Conservation (phyloP, 2,888 invertebrate species). For the Dromius quadrimaculatus region DNA sequence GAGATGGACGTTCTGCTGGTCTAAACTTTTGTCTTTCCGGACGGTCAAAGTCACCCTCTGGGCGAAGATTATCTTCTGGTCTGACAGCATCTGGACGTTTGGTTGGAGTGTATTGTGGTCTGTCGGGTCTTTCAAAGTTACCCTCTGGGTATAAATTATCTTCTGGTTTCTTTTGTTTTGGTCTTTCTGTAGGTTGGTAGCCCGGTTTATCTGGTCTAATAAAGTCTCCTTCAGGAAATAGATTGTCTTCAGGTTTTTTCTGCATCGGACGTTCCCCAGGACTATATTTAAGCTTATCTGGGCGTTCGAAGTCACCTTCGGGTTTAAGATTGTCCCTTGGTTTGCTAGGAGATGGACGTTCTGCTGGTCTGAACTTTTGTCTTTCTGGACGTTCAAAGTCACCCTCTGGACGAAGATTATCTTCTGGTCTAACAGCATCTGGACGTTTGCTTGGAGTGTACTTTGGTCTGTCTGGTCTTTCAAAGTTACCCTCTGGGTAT, state of each 20-base stretch:
- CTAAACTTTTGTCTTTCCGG: conserved; percentile 55
- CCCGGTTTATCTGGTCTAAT: conserved; percentile 59
- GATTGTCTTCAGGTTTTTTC: conserved; percentile 70
- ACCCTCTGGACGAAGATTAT: conserved; percentile 68
- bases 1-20: conserved; percentile 64
- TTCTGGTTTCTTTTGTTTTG: conserved; percentile 64
- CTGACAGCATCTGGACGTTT: conserved; percentile 61
- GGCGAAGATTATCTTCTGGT: conserved; percentile 60
- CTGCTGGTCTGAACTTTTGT: conserved; percentile 64
- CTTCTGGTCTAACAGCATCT: conserved; percentile 66
- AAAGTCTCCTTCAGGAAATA: conserved; percentile 73
- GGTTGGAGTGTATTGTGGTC: conserved; percentile 55
- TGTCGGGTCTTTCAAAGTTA: conserved; percentile 66
- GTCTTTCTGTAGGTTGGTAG: conserved; percentile 62
- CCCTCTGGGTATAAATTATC: conserved; percentile 71
- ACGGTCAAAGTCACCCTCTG: conserved; percentile 68
- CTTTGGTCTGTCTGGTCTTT: conserved; percentile 60
- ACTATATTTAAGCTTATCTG: conserved; percentile 58
- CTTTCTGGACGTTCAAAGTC: conserved; percentile 63
- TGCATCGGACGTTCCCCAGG: conserved; percentile 66
- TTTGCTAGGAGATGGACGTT: conserved; percentile 64
- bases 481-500: conserved; percentile 68
- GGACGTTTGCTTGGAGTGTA: conserved; percentile 64
- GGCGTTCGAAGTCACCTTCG: conserved; percentile 68
- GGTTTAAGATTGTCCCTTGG: conserved; percentile 67